phyloP scores from a whole-genome alignment of 2,113 vertebrate species.

The Ceratotherium simum region DNA sequence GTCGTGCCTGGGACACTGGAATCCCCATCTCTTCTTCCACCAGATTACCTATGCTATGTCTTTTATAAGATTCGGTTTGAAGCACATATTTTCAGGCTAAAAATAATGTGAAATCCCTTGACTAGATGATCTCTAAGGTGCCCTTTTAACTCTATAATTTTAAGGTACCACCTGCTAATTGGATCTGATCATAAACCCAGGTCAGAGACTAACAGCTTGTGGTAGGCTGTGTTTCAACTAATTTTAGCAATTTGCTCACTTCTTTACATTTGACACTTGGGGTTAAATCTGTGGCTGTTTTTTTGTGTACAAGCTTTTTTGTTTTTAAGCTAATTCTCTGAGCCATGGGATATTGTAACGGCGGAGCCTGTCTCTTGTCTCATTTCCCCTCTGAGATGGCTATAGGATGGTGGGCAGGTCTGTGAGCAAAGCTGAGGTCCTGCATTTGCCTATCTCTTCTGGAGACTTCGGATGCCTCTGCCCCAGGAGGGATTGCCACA shows the following conservation, averaged over 20 bases:
- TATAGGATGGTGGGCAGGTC: not conserved
- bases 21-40: not conserved
- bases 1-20: too few relatives aligned
- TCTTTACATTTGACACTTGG: constrained; percentile 71
- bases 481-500: not conserved
- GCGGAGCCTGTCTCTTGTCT: not conserved
- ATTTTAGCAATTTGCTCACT: constrained; percentile 77
- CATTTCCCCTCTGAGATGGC: not conserved
- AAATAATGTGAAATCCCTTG: constrained; percentile 62
- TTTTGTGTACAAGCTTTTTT: constrained; percentile 40
- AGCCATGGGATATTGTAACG: not conserved
- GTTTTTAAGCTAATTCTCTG: constrained; percentile 38
- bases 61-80: constrained; percentile 48
- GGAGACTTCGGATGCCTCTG: not conserved
- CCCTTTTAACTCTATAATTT: constrained; percentile 69
- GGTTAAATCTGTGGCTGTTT: constrained; percentile 61
- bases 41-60: not conserved
- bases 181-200: constrained; percentile 64
- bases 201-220: constrained; percentile 77
- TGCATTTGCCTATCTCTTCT: not conserved
- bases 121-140: constrained; percentile 28
- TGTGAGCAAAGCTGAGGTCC: not conserved
- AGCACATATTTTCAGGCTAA: constrained; percentile 59
- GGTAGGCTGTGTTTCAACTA: constrained; percentile 64
- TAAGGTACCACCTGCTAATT: constrained; percentile 82